Conservation (phyloP, 2,888 invertebrate species). For the Volucella bombylans region DNA sequence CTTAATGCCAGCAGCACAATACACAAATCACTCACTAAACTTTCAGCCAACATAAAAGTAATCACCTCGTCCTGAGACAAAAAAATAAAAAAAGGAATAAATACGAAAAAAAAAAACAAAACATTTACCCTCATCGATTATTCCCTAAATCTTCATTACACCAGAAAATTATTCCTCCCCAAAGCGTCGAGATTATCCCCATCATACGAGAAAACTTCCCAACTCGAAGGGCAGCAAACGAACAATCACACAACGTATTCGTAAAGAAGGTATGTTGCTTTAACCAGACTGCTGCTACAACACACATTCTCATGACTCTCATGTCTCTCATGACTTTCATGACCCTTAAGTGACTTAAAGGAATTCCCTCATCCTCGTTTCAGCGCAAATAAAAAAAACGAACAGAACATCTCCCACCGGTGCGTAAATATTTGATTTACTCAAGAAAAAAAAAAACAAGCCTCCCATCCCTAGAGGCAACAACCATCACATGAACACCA, state of each 20-base stretch:
- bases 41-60: constrained; percentile 54
- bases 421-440: constrained; percentile 16
- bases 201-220: constrained; percentile 17
- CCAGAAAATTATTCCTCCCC: constrained; percentile 60
- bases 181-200: constrained; percentile 50
- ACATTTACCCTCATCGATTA: constrained; percentile 45
- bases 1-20: not conserved
- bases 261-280: no score
- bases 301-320: constrained; percentile 23
- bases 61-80: constrained; percentile 33
- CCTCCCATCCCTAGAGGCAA: not conserved
- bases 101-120: not conserved
- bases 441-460: no score
- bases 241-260: constrained; percentile 18
- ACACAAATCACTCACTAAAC: constrained; percentile 20
- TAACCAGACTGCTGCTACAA: not conserved
- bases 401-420: not conserved
- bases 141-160: constrained; percentile 68
- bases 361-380: not conserved
- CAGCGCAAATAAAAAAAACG: not conserved
- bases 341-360: constrained; percentile 26
- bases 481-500: no score
- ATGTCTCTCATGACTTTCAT: constrained; percentile 23
- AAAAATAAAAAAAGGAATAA: not conserved
- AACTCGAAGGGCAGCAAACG: constrained; percentile 6